A percentile compares a stretch with the other conserved stretches of the same genome.
phyloP scores from a whole-genome alignment of 2,888 invertebrate genomes.

The Phania funesta region DNA sequence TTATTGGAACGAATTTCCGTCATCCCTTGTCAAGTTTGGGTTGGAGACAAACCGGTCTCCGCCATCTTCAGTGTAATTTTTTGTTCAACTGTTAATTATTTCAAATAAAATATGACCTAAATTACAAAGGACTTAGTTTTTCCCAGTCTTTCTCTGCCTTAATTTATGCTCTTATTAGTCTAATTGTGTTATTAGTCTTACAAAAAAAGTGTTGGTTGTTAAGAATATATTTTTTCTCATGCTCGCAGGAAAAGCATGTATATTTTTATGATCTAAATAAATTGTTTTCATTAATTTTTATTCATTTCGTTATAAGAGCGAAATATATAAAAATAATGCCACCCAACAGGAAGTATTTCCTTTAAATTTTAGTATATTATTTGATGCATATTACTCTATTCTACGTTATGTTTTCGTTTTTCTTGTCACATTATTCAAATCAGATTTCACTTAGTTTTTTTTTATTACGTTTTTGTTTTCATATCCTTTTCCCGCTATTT shows the following conservation, averaged over 20 bases:
- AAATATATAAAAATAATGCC: neutral
- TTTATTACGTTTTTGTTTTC: neutral
- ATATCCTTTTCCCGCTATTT: too few species aligned
- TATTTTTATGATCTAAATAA: neutral
- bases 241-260: neutral
- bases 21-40: too few species aligned
- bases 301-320: conserved; percentile 15
- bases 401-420: neutral
- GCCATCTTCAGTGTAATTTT: too few species aligned
- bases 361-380: neutral
- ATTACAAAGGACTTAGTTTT: too few species aligned
- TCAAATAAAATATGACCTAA: too few species aligned
- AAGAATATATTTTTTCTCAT: neutral
- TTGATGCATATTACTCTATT: neutral
- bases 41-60: too few species aligned
- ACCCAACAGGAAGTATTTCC: conserved; percentile 4
- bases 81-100: too few species aligned
- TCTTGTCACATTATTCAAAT: neutral
- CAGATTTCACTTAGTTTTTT: neutral
- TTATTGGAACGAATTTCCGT: too few species aligned
- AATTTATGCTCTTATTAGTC: too few species aligned
- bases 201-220: neutral
- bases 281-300: conserved; percentile 34
- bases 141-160: too few species aligned
- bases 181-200: too few species aligned